These are phyloP conservation scores for Gadopsis bispinosus DNA, from an alignment of 2,797 vertebrate species.

Conservation along the genomic window DNA sequence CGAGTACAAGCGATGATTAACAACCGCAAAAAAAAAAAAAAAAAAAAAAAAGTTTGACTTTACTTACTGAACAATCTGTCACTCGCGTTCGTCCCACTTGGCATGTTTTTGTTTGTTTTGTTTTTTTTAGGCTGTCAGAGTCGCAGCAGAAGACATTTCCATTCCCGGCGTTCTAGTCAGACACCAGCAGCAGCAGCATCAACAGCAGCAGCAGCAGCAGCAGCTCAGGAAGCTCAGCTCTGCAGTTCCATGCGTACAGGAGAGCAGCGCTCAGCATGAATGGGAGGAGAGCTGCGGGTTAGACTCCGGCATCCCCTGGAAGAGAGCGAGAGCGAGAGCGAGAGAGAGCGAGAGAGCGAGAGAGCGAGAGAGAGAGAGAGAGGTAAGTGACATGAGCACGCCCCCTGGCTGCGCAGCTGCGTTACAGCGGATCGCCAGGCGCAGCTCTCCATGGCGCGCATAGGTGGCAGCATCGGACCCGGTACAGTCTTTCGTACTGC, in stretches of 20 bases:
- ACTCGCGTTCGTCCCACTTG: conserved; percentile 71
- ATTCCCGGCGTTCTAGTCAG: conserved; percentile 58
- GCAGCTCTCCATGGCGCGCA: conserved; percentile 57
- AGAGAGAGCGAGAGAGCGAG: neutral
- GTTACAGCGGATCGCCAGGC: neutral
- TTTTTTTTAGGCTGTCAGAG: conserved; percentile 68
- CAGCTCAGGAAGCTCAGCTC: conserved; percentile 68
- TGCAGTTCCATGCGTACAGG: conserved; percentile 74
- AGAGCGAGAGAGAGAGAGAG: neutral
- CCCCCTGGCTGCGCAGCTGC: conserved; percentile 53
- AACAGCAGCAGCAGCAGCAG: conserved; percentile 40
- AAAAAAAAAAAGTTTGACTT: conserved; percentile 62
- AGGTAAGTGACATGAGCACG: conserved; percentile 63
- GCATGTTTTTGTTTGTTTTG: conserved; percentile 70
- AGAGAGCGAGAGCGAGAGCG: conserved; percentile 26
- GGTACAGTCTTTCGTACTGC: conserved; percentile 10
- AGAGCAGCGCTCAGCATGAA: conserved; percentile 81
- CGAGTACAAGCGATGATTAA: conserved; percentile 29
- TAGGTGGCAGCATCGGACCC: conserved; percentile 76
- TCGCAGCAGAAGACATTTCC: conserved; percentile 72
- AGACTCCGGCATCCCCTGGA: conserved; percentile 71
- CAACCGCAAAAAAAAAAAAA: conserved; percentile 7
- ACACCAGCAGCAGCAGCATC: conserved; percentile 31
- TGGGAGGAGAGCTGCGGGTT: conserved; percentile 73
- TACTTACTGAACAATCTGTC: conserved; percentile 85